phyloP scores from a whole-genome alignment of 2,113 vertebrate genomes.

The Hepsetus odoe region DNA sequence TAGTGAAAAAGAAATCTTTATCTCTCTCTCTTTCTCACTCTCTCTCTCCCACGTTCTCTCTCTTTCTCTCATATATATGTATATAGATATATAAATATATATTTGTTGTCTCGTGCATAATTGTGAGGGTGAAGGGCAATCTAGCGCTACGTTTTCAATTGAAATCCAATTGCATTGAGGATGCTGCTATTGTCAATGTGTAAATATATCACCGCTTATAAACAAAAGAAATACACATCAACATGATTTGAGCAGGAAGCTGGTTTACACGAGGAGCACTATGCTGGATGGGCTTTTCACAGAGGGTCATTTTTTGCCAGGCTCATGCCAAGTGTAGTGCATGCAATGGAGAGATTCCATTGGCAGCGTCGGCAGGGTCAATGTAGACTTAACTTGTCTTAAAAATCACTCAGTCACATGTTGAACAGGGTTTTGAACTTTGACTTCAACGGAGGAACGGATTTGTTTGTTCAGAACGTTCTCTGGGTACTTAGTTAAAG shows the following conservation, averaged over 20 bases:
- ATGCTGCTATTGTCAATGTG: conserved; percentile 40
- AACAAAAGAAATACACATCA: conserved; percentile 13
- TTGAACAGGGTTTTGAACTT: conserved; percentile 27
- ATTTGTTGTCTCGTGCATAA: conserved; percentile 53
- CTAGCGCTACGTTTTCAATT: conserved; percentile 40
- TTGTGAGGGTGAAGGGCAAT: conserved; percentile 44
- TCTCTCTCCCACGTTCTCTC: background rate
- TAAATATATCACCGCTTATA: conserved; percentile 37
- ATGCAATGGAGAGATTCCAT: background rate
- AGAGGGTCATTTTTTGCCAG: background rate
- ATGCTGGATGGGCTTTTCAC: background rate
- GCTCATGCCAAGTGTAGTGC: background rate
- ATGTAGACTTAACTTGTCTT: background rate
- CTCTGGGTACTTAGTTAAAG: background rate
- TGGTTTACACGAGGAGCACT: background rate
- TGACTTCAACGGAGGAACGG: background rate
- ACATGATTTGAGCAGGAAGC: background rate
- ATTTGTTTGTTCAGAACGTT: background rate
- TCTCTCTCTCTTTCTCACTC: background rate
- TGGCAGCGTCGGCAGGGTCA: background rate
- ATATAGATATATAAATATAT: background rate
- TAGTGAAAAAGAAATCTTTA: conserved; percentile 33
- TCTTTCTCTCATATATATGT: conserved; percentile 1
- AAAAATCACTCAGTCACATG: background rate
- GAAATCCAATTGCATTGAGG: conserved; percentile 38